Evolutionary conservation across 2,888 invertebrate genomes (phyloP), one percentile per base, ranked within the genome.

Genomic region (Eristalis arbustorum): DNA sequence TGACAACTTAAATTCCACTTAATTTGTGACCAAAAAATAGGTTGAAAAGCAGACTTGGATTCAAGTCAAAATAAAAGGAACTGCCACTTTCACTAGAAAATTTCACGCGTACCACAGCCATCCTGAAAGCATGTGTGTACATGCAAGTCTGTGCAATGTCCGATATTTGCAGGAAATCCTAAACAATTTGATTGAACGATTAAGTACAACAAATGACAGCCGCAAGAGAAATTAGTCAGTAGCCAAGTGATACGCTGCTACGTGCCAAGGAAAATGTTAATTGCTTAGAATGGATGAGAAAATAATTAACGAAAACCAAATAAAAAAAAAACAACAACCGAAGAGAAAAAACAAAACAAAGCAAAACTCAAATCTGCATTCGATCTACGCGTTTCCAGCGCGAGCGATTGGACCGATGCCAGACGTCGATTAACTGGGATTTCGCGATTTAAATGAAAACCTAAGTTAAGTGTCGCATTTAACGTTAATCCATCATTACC

Each of bases 401-500:
- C 28, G 18, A 31, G 61, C 66, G 66, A 82, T 82, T 87, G 87
- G 87, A 78, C 40, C 49, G 56, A 56, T 67, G 83, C 87, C 87
- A 83, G 71, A 75, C 31, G 13, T 2, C 42, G 56, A 62, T 66
- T 61, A 78, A 59, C 42, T 57, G 66, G 71, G 66, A 56, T 67
- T 71, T 59, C 49, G 25, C 78, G 63, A 83, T 75, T 87, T 83
- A 78, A 87, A 78, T 72, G 75, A 74, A 85, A 82, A 67, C 62
- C 63, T 34, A 59, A 78, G 62, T 67, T n/a, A 79, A 75, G 28
- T 67, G 61, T 61, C 37, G 67, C 83, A 87, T 78, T 87, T 79
- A 72, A 59, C 49, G 23, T 87, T 72, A 75, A 79, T 82, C 83
- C 87, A 79, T 83, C 87, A 83, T 71, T 77, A 78, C 23, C 2